A percentile compares a stretch with the other conserved stretches of the same genome.
Evolutionary conservation across 2,113 vertebrate genomes (phyloP).

Genomic region (Phalacrocorax aristotelis): DNA sequence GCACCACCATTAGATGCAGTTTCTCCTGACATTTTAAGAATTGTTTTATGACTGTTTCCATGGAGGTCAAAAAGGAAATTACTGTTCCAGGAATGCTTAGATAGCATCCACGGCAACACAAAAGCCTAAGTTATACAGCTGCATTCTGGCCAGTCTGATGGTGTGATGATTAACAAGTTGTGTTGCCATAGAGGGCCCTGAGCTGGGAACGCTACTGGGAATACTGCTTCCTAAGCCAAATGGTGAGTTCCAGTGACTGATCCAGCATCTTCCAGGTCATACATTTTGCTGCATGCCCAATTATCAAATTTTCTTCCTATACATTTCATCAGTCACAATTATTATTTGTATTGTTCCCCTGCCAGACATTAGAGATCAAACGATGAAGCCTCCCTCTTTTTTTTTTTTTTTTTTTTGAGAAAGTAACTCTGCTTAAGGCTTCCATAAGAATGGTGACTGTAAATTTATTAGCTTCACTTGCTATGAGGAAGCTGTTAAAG

Average conservation of each 20-base stretch:
- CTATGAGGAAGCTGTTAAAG: slow-evolving; percentile 68
- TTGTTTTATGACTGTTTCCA: slow-evolving; percentile 74
- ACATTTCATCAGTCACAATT: not conserved
- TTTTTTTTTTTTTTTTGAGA: not conserved
- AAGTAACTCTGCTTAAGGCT: not conserved
- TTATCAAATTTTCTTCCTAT: not conserved
- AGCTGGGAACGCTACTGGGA: slow-evolving; percentile 49
- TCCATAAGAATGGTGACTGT: not conserved
- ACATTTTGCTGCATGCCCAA: not conserved
- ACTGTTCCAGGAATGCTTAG: slow-evolving; percentile 72
- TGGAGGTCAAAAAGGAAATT: slow-evolving; percentile 76
- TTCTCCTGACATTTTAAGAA: slow-evolving; percentile 74
- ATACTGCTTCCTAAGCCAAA: not conserved
- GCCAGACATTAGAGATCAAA: slow-evolving; percentile 17
- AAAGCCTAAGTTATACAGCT: slow-evolving; percentile 54
- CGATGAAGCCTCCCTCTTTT: not conserved
- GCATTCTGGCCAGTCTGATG: slow-evolving; percentile 33
- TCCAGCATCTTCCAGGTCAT: not conserved
- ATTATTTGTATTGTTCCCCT: not conserved
- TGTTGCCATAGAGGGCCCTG: slow-evolving; percentile 36
- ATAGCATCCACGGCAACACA: slow-evolving; percentile 61
- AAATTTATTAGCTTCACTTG: slow-evolving; percentile 61
- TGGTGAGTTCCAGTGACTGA: not conserved
- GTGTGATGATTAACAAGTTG: slow-evolving; percentile 71
- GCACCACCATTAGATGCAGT: slow-evolving; percentile 67